These are phyloP conservation scores for Saturnia pavonia DNA, from an alignment of 2,888 invertebrate species.

Conservation along the genomic window DNA sequence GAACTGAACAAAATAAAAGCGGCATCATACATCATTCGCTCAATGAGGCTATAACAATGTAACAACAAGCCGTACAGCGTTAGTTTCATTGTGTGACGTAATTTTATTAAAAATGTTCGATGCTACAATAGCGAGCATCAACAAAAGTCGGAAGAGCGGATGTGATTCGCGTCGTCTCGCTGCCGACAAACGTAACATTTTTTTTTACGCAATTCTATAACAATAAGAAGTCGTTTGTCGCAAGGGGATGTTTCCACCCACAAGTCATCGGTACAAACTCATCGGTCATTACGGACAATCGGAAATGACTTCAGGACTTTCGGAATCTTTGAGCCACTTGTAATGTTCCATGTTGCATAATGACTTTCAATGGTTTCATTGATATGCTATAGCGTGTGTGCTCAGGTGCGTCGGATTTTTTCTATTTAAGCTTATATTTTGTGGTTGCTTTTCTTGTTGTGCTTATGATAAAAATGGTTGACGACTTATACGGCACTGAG, in stretches of 20 bases:
- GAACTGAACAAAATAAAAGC: constrained; percentile 52
- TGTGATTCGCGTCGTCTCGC: constrained; percentile 76
- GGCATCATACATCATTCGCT: constrained; percentile 71
- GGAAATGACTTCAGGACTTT: constrained; percentile 71
- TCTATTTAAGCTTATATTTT: neutral
- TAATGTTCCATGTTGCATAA: constrained; percentile 44
- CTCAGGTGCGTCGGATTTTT: constrained; percentile 56
- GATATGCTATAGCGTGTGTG: constrained; percentile 48
- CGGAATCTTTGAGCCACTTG: constrained; percentile 72
- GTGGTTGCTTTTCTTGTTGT: neutral
- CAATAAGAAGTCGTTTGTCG: constrained; percentile 63
- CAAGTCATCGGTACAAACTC: constrained; percentile 66
- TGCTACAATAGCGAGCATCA: constrained; percentile 66
- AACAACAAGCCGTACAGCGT: constrained; percentile 73
- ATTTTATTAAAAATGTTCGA: constrained; percentile 80
- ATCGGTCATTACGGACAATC: constrained; percentile 77
- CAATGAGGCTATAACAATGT: constrained; percentile 77
- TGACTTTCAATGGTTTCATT: constrained; percentile 28
- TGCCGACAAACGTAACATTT: constrained; percentile 68
- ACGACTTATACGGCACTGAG: too few species aligned
- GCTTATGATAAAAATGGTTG: neutral
- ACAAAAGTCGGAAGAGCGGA: constrained; percentile 81
- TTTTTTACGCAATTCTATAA: constrained; percentile 69
- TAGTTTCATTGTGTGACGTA: constrained; percentile 72
- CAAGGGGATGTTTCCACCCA: constrained; percentile 81